Evolutionary conservation across 2,888 invertebrate genomes (phyloP).

Genomic region (Noctua janthina): DNA sequence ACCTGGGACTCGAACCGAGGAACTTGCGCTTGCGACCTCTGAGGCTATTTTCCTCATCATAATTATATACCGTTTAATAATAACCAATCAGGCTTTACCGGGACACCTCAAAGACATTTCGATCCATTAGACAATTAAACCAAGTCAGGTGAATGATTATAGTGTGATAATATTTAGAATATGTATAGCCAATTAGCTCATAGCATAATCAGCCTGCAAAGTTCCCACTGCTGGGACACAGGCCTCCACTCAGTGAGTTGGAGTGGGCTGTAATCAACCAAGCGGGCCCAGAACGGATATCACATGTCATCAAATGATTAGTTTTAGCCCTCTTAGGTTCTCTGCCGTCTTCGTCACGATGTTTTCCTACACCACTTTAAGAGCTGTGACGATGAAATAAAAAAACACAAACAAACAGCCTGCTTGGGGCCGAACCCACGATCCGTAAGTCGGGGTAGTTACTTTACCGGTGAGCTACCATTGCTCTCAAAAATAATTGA

Average conservation of each 20-base stretch:
- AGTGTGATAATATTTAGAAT: conserved; percentile 4
- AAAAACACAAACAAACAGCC: too few relatives aligned
- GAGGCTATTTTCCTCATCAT: not conserved
- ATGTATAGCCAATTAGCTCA: conserved; percentile 23
- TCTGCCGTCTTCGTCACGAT: not conserved
- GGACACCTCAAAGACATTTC: conserved; percentile 11
- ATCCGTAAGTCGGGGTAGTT: too few relatives aligned
- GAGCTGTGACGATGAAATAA: not conserved
- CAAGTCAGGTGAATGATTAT: conserved; percentile 35
- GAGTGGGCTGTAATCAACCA: not conserved
- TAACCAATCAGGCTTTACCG: not conserved
- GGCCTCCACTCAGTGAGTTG: not conserved
- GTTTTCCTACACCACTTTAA: not conserved
- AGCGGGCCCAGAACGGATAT: not conserved
- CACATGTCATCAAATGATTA: not conserved
- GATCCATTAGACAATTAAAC: conserved; percentile 17
- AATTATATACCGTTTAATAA: not conserved
- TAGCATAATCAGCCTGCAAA: not conserved
- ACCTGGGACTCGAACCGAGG: not conserved
- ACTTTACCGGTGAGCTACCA: too few relatives aligned
- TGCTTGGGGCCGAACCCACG: too few relatives aligned
- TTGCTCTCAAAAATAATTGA: too few relatives aligned
- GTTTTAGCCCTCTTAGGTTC: not conserved
- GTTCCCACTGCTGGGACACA: not conserved
- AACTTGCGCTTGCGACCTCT: too few relatives aligned